These are phyloP conservation scores for Notarius quadriscutis DNA, from an alignment of 2,113 vertebrate genomes.

Conservation along the genomic window DNA sequence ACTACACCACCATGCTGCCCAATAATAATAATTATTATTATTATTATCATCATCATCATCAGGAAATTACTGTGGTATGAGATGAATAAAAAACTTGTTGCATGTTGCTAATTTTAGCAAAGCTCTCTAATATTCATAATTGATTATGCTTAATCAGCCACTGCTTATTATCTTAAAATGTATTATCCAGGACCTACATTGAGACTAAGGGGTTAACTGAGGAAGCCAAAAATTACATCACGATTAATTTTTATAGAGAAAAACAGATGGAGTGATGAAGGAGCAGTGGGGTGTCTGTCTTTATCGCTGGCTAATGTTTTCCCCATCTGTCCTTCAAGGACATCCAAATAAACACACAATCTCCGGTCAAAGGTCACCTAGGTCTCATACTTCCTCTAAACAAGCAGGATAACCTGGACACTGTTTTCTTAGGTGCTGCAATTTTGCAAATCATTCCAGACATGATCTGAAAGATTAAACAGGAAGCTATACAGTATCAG, in stretches of 20 bases:
- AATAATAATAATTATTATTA: too few relatives aligned
- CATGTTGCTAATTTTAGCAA: too few relatives aligned
- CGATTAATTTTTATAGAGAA: neutral
- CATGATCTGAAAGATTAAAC: neutral
- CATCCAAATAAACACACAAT: slow-evolving; percentile 32
- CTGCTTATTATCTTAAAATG: too few relatives aligned
- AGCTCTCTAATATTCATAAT: too few relatives aligned
- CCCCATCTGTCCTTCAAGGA: slow-evolving; percentile 27
- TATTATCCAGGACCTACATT: too few relatives aligned
- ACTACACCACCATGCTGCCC: too few relatives aligned
- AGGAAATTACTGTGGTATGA: too few relatives aligned
- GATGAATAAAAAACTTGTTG: too few relatives aligned
- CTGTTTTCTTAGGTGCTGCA: neutral
- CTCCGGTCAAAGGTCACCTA: slow-evolving; percentile 27
- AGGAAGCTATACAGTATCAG: neutral
- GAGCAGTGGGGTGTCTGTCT: neutral
- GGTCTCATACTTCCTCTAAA: slow-evolving; percentile 32
- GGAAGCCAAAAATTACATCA: neutral
- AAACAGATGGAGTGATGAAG: neutral
- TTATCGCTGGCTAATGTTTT: neutral
- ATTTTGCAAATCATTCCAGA: neutral
- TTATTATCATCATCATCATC: too few relatives aligned
- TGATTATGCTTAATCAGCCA: too few relatives aligned
- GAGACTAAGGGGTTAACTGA: neutral
- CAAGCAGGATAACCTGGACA: neutral